These are phyloP conservation scores for Drosophila hydei DNA, from an alignment of 1,140 invertebrate genomes.

Conservation along the genomic window DNA sequence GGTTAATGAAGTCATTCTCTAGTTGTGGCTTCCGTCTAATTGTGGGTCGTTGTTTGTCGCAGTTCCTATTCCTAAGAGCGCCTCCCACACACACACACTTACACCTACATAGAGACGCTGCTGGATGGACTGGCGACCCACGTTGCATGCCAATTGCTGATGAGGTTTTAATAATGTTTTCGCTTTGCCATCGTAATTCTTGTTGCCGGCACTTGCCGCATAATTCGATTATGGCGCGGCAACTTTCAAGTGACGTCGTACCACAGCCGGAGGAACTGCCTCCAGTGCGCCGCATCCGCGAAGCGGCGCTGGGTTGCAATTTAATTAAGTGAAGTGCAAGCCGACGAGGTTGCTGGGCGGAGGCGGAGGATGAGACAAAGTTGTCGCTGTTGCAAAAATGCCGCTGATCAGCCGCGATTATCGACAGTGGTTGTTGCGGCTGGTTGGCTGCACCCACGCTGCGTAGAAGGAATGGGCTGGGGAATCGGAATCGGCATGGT, in stretches of 20 bases:
- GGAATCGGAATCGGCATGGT: neutral
- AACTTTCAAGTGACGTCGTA: slow-evolving; percentile 63
- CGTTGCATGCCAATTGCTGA: slow-evolving; percentile 75
- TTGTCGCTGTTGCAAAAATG: slow-evolving; percentile 50
- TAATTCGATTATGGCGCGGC: slow-evolving; percentile 78
- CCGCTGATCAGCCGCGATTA: slow-evolving; percentile 76
- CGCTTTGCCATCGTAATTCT: slow-evolving; percentile 77
- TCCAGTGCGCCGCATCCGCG: slow-evolving; percentile 61
- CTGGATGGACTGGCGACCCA: slow-evolving; percentile 19
- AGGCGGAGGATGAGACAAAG: slow-evolving; percentile 27
- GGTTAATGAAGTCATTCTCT: slow-evolving; percentile 75
- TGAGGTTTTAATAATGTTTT: slow-evolving; percentile 80
- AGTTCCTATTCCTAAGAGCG: neutral
- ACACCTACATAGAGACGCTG: neutral
- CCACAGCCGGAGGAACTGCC: slow-evolving; percentile 14
- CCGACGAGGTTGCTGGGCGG: slow-evolving; percentile 25
- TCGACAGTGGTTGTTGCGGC: slow-evolving; percentile 49
- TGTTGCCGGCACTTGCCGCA: slow-evolving; percentile 67
- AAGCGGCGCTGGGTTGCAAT: slow-evolving; percentile 72
- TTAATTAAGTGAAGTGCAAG: slow-evolving; percentile 79
- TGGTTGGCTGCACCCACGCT: slow-evolving; percentile 52
- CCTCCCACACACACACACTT: neutral
- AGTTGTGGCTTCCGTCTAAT: slow-evolving; percentile 79
- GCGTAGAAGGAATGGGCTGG: slow-evolving; percentile 19
- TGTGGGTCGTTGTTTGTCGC: slow-evolving; percentile 48